phyloP scores from a whole-genome alignment of 2,797 vertebrate genomes.

The Orestias chungarensis region DNA sequence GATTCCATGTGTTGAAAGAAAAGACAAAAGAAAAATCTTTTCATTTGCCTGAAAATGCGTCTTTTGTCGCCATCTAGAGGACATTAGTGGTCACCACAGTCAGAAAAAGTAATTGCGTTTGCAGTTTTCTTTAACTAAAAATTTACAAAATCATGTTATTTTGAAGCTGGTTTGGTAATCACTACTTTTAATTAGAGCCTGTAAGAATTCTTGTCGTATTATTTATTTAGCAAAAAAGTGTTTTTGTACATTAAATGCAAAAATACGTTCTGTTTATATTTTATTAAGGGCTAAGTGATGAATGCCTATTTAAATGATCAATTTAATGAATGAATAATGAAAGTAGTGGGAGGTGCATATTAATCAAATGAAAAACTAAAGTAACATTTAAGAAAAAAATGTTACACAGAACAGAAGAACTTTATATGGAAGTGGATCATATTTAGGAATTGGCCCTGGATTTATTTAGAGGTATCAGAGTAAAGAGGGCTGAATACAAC shows the following conservation, averaged over 20 bases:
- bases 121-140: background rate
- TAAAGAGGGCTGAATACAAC: background rate
- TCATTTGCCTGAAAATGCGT: background rate
- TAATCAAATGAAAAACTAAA: no score
- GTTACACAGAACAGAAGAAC: no score
- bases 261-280: background rate
- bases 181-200: background rate
- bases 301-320: no score
- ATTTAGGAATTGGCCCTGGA: no score
- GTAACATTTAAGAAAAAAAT: no score
- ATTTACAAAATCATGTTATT: background rate
- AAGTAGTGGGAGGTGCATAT: no score
- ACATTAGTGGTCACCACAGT: background rate
- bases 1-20: background rate
- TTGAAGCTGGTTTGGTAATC: background rate
- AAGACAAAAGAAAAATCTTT: background rate
- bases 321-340: no score
- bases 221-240: background rate
- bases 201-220: background rate
- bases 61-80: conserved; percentile 60
- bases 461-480: background rate
- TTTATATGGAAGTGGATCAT: no score
- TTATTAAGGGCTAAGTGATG: no score
- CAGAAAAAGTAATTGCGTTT: background rate
- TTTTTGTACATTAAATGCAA: background rate